Percentiles rank a stretch among this genome's conserved stretches.
Conservation (phyloP, 2,113 vertebrate genomes). For the Diphyllodes magnificus region DNA sequence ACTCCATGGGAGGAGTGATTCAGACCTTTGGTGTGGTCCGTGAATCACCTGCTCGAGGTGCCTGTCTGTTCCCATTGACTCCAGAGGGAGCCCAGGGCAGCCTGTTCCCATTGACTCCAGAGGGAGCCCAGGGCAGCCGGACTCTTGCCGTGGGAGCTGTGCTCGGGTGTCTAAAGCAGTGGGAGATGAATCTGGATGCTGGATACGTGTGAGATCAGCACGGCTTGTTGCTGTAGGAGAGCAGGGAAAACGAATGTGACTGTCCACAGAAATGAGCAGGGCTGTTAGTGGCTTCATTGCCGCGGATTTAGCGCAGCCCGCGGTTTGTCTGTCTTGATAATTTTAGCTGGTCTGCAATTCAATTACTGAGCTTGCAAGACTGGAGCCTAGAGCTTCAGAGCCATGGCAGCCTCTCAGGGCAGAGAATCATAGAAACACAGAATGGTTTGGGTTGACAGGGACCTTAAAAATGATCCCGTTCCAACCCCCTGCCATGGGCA, state of each 20-base stretch:
- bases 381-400: neutral
- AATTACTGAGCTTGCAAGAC: neutral
- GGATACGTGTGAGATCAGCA: neutral
- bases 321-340: neutral
- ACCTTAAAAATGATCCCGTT: neutral
- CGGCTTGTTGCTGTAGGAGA: neutral
- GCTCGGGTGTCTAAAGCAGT: neutral
- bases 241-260: neutral
- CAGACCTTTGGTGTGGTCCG: constrained; percentile 52
- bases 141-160: neutral
- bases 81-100: neutral
- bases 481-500: neutral
- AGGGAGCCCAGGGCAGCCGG: neutral
- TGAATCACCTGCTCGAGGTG: constrained; percentile 37
- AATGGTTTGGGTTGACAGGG: neutral
- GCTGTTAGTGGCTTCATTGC: neutral
- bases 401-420: neutral
- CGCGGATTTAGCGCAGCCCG: neutral
- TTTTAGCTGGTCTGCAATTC: neutral
- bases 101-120: neutral
- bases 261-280: neutral
- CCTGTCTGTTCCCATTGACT: constrained; percentile 5
- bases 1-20: neutral
- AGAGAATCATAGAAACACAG: neutral
- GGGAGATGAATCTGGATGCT: neutral